Conservation (phyloP, 1,140 invertebrate species). For the Diabrotica virgifera region DNA sequence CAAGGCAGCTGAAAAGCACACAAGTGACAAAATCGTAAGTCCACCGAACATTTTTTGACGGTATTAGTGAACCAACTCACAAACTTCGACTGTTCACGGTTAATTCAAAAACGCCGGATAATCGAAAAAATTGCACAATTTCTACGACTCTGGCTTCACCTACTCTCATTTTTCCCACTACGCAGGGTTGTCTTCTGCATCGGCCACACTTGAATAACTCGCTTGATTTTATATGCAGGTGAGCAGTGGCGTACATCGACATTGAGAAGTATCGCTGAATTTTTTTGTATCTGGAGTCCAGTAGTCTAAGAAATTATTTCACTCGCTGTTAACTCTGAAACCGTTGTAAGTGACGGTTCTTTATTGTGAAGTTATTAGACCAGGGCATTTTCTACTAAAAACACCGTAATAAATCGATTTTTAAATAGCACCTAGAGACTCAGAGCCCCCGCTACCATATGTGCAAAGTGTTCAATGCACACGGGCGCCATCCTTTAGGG, state of each 20-base stretch:
- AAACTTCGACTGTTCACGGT: not conserved
- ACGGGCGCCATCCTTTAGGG: too few species aligned
- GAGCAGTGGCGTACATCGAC: not conserved
- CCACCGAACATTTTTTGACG: not conserved
- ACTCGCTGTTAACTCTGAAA: too few species aligned
- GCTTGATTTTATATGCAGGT: not conserved
- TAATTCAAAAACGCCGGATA: not conserved
- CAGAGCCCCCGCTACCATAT: too few species aligned
- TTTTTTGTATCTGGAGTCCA: not conserved
- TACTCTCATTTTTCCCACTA: slow-evolving; percentile 2
- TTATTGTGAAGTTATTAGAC: too few species aligned
- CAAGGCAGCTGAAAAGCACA: too few species aligned
- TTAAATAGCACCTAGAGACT: too few species aligned
- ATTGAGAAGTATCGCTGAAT: not conserved
- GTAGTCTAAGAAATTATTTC: too few species aligned
- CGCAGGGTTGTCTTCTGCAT: not conserved
- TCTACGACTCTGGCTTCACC: slow-evolving; percentile 1
- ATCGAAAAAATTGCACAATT: slow-evolving; percentile 3
- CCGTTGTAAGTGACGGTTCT: too few species aligned
- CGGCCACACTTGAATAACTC: not conserved
- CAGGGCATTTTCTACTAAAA: too few species aligned
- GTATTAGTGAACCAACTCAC: not conserved
- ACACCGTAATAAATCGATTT: too few species aligned
- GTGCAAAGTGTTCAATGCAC: too few species aligned
- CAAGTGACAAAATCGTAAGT: too few species aligned